Percentiles rank a stretch among this genome's conserved stretches.
Conservation (phyloP, 2,888 invertebrate species). For the Carcina quercana region DNA sequence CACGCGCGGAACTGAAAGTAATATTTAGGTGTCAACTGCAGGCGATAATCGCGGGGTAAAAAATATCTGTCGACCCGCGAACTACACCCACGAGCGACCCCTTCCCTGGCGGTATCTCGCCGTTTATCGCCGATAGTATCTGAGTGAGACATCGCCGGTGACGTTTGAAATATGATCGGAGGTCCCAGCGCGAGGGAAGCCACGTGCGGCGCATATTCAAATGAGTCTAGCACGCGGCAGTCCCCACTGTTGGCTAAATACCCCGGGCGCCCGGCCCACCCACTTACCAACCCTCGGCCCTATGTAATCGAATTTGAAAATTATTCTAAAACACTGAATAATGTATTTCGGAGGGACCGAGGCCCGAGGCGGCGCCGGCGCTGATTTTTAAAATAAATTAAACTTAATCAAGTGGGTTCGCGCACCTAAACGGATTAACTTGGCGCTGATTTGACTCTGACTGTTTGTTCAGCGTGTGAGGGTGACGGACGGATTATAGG, state of each 20-base stretch:
- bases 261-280: constrained; percentile 66
- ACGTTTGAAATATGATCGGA: constrained; percentile 73
- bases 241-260: constrained; percentile 75
- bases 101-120: constrained; percentile 58
- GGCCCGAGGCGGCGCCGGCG: constrained; percentile 56
- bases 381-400: constrained; percentile 75
- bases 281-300: constrained; percentile 72
- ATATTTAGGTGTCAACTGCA: constrained; percentile 73
- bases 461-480: constrained; percentile 60
- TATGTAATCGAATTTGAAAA: constrained; percentile 76
- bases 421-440: constrained; percentile 74
- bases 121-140: constrained; percentile 72
- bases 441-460: constrained; percentile 69
- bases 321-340: constrained; percentile 76
- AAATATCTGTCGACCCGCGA: constrained; percentile 53
- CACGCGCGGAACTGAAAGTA: constrained; percentile 54
- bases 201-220: constrained; percentile 74
- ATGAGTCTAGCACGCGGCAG: constrained; percentile 69
- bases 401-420: constrained; percentile 75
- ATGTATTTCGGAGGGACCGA: constrained; percentile 68
- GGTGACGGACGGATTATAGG: constrained; percentile 56
- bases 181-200: constrained; percentile 61
- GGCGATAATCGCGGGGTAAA: constrained; percentile 70
- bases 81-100: constrained; percentile 66
- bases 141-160: constrained; percentile 74